These are phyloP conservation scores for Bettongia penicillata DNA, from an alignment of 2,113 vertebrate genomes.

Conservation along the genomic window DNA sequence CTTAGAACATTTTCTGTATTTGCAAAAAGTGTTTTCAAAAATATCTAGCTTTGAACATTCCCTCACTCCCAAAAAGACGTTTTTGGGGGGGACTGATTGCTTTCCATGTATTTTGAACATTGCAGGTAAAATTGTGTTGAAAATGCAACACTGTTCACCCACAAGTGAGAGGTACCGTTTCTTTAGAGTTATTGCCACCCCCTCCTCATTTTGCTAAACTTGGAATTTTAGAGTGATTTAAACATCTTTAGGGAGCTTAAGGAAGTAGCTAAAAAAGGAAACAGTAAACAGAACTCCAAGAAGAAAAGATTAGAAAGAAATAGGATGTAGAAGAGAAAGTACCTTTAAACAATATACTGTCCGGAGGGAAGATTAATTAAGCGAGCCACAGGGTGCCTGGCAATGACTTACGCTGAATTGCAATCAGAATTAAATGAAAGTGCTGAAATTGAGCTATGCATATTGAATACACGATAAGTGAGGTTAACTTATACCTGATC, in stretches of 20 bases:
- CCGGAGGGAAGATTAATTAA: not conserved
- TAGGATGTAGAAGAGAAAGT: not conserved
- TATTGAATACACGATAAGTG: not conserved
- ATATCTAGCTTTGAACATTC: not conserved
- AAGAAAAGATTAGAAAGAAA: not conserved
- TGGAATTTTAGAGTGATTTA: not conserved
- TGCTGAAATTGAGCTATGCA: not conserved
- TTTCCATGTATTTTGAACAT: not conserved
- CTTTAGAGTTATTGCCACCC: not conserved
- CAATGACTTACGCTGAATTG: not conserved
- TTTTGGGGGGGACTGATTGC: not conserved
- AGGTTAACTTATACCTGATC: constrained; percentile 89
- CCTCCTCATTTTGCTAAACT: not conserved
- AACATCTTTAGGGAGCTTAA: not conserved
- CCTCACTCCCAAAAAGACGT: not conserved
- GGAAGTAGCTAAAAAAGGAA: not conserved
- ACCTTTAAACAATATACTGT: not conserved
- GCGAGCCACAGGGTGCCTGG: no score
- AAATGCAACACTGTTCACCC: not conserved
- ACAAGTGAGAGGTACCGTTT: not conserved
- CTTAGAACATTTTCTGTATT: no score
- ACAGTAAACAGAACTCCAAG: not conserved
- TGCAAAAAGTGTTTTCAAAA: no score
- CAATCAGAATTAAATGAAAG: not conserved
- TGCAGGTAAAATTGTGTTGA: not conserved